Evolutionary conservation across 2,113 vertebrate species (phyloP).

Genomic region (Speoplatyrhinus poulsoni): DNA sequence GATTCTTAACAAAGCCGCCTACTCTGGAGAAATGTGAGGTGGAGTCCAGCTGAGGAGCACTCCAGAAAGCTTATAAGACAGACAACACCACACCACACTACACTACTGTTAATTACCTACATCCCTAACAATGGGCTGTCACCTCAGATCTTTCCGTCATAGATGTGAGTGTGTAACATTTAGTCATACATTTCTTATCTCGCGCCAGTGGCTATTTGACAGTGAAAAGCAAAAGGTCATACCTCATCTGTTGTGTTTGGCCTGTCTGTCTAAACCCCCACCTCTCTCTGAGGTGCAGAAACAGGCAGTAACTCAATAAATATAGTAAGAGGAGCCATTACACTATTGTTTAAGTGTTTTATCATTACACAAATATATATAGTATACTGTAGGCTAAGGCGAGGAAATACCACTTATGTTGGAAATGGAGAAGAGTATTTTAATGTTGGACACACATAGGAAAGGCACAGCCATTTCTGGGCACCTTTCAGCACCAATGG

Average conservation of each 20-base stretch:
- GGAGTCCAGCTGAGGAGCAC: not conserved
- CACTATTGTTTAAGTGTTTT: constrained; percentile 34
- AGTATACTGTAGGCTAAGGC: not conserved
- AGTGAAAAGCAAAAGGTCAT: too few species aligned
- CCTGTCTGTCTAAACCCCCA: too few species aligned
- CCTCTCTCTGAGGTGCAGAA: not conserved
- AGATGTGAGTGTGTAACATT: not conserved
- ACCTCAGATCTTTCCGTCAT: not conserved
- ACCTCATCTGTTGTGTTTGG: too few species aligned
- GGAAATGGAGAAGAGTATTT: not conserved
- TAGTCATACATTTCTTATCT: not conserved
- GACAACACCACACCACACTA: not conserved
- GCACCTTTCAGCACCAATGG: not conserved
- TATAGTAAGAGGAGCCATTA: constrained; percentile 5
- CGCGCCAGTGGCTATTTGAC: too few species aligned
- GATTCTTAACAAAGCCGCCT: constrained; percentile 14
- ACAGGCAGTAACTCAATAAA: not conserved
- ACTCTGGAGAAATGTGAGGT: not conserved
- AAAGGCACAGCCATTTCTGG: not conserved
- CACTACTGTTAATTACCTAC: not conserved
- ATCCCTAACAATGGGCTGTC: not conserved
- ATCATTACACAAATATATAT: constrained; percentile 51
- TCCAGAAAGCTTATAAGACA: not conserved
- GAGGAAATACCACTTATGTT: not conserved
- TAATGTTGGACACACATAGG: not conserved